Evolutionary conservation across 2,113 vertebrate genomes (phyloP), one percentile per base, ranked within the genome.

Genomic region (Malaclemys terrapin): DNA sequence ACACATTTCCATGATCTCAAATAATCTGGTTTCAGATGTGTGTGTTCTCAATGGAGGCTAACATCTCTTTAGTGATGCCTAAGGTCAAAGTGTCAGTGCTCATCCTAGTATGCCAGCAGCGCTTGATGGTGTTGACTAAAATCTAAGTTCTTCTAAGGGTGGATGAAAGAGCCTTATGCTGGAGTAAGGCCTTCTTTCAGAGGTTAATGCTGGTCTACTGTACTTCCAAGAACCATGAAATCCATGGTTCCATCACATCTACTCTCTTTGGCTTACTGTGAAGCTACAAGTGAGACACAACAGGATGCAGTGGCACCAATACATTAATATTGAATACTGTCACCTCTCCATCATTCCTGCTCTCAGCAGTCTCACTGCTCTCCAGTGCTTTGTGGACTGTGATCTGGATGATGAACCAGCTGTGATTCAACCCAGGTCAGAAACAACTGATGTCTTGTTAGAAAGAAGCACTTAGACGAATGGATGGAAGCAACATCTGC

Each of bases 1-100:
- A 56, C 45, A 27, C 89, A 79, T 87, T 82, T 47, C 76, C 9
- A 0, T 4, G 17, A 38, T 72, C 31, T n/a, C 16, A 4, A 17
- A 69, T 17, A 49, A 13, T 52, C 47, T 85, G 35, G 56, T 20
- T 87, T 54, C 82, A 16, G 89, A 9, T 22, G 3, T 56, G 25
- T 1, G 4, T 56, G 25, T 2, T 84, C 17, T 72, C 80, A 50
- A 0, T 2, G 31, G 1, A 3, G 69, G 8, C 35, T 78, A 10
- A 17, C 0, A 0, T 89, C 65, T 83, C 86, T 2, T 1, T 27
- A 20, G 6, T 13, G 2, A 31, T 17, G 11, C 1, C 7, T 5
- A 22, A 72, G 69, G 69, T 31, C 50, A 35, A 29, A 76, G 31
- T 49, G 25, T n/a, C 3, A 38, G 17, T 50, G 49, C 47, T 53